Evolutionary conservation across 2,888 invertebrate species (phyloP).

Genomic region (Leucania comma): DNA sequence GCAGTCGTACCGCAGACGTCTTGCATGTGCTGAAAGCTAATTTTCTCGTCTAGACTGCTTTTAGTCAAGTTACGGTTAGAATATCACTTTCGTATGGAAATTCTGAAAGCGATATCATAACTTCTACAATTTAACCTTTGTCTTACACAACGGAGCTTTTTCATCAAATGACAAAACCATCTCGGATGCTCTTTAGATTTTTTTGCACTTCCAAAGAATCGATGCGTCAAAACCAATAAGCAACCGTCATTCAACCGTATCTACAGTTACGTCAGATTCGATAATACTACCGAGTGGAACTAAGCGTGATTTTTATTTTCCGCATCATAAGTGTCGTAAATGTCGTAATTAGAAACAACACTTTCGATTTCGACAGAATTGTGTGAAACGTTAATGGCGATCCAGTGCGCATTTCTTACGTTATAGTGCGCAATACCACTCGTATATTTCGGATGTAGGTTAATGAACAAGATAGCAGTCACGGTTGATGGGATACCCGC

Average conservation of each 20-base stretch:
- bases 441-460: slow-evolving; percentile 82
- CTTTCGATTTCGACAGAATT: slow-evolving; percentile 85
- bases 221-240: slow-evolving; percentile 61
- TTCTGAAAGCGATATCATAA: slow-evolving; percentile 4
- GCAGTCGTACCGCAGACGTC: slow-evolving; percentile 23
- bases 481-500: slow-evolving; percentile 66
- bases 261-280: slow-evolving; percentile 68
- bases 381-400: slow-evolving; percentile 78
- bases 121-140: background rate
- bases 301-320: slow-evolving; percentile 69
- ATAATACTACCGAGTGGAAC: slow-evolving; percentile 46
- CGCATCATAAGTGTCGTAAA: slow-evolving; percentile 68
- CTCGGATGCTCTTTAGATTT: slow-evolving; percentile 51
- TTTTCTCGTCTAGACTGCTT: slow-evolving; percentile 46
- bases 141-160: slow-evolving; percentile 54
- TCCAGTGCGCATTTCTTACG: slow-evolving; percentile 81
- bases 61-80: slow-evolving; percentile 15
- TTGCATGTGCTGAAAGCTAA: slow-evolving; percentile 20
- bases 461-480: slow-evolving; percentile 81
- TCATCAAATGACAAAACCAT: slow-evolving; percentile 50
- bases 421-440: slow-evolving; percentile 82
- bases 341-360: slow-evolving; percentile 74
- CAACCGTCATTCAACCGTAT: slow-evolving; percentile 67
- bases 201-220: slow-evolving; percentile 64
- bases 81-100: slow-evolving; percentile 15